These are phyloP conservation scores for Ferrisia virgata DNA, from an alignment of 2,888 invertebrate species.

Conservation along the genomic window DNA sequence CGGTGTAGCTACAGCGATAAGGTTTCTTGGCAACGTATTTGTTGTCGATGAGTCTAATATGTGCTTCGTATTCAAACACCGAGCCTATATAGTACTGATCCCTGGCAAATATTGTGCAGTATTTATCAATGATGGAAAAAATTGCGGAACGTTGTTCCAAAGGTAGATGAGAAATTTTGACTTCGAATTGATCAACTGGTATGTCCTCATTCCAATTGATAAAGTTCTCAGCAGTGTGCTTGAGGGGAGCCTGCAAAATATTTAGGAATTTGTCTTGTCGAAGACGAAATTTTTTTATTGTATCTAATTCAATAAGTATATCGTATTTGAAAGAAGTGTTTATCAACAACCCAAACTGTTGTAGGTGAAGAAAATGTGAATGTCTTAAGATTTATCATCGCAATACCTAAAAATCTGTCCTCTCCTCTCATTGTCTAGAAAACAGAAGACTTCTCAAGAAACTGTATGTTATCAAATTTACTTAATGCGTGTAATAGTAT, in stretches of 20 bases:
- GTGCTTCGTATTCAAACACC: neutral
- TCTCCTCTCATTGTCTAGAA: neutral
- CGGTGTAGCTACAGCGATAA: slow-evolving; percentile 33
- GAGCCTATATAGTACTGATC: slow-evolving; percentile 33
- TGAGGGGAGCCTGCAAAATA: neutral
- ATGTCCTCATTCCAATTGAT: slow-evolving; percentile 23
- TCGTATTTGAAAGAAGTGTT: neutral
- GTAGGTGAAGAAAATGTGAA: neutral
- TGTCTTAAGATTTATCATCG: neutral
- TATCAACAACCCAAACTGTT: neutral
- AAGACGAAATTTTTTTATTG: neutral
- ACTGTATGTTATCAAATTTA: neutral
- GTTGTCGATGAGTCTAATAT: neutral
- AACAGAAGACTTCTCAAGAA: neutral
- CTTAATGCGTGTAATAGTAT: neutral
- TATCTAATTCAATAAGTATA: neutral
- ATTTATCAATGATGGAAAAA: neutral
- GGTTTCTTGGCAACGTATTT: slow-evolving; percentile 37
- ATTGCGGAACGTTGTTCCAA: neutral
- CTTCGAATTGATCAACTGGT: neutral
- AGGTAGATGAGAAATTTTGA: neutral
- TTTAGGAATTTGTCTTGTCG: neutral
- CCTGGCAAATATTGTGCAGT: neutral
- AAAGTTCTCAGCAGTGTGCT: neutral
- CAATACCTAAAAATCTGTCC: neutral